Percentiles rank a stretch among this genome's conserved stretches.
phyloP scores from a whole-genome alignment of 2,113 vertebrate genomes.

The Psilopsiagon aymara region DNA sequence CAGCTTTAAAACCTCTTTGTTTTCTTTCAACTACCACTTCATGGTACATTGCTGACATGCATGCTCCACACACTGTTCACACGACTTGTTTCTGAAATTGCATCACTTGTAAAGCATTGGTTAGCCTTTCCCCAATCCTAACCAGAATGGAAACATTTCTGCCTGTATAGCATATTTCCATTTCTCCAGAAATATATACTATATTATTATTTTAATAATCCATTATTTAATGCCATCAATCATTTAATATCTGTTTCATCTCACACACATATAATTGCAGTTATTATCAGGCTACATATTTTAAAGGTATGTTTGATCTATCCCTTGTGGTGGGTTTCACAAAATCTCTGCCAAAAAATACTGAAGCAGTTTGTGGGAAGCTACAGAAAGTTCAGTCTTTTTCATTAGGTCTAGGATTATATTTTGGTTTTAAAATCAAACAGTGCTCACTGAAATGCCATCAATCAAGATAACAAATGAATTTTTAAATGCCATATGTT shows the following conservation, averaged over 20 bases:
- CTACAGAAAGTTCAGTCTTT: background rate
- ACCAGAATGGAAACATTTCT: background rate
- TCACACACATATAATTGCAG: background rate
- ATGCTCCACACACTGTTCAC: background rate
- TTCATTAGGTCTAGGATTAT: slow-evolving; percentile 20
- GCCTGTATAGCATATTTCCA: background rate
- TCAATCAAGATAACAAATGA: slow-evolving; percentile 45
- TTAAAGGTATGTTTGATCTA: background rate
- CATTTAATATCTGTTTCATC: slow-evolving; percentile 3
- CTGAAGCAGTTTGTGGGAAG: slow-evolving; percentile 24
- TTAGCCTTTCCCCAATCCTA: background rate
- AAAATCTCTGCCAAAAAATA: background rate
- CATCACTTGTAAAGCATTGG: background rate
- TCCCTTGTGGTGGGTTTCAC: background rate
- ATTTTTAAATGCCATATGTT: slow-evolving; percentile 35
- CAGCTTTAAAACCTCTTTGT: background rate
- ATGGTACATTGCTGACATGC: background rate
- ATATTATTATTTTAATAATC: background rate
- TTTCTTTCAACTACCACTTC: background rate
- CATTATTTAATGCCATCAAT: background rate
- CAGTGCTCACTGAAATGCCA: slow-evolving; percentile 15
- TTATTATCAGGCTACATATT: background rate
- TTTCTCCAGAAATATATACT: background rate
- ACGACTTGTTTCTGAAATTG: background rate
- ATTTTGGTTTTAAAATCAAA: slow-evolving; percentile 44